phyloP scores from a whole-genome alignment of 92 coral and sea anemone species.

The Meandrina meandrites region DNA sequence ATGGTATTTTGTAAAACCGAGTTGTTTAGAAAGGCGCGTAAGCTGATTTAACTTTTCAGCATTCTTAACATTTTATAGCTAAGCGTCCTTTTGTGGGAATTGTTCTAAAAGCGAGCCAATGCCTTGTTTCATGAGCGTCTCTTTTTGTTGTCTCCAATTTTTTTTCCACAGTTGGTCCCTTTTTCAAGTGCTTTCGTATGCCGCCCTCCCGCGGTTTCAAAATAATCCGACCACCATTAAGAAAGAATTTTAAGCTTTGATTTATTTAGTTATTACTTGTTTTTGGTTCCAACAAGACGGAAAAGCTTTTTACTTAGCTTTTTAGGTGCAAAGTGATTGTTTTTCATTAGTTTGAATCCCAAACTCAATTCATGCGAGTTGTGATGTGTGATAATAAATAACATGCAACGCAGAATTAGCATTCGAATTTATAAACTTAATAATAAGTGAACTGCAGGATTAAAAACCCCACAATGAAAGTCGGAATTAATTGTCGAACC shows the following conservation, averaged over 20 bases:
- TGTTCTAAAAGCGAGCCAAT: not conserved
- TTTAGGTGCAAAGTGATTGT: not conserved
- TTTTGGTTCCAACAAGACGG: not conserved
- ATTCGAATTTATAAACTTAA: not conserved
- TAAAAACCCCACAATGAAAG: not conserved
- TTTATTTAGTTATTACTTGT: not conserved
- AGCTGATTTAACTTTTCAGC: not conserved
- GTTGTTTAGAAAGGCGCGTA: not conserved
- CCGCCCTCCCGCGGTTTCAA: not conserved
- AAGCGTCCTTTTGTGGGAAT: conserved; percentile 1
- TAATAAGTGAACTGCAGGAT: not conserved
- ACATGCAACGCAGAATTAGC: not conserved
- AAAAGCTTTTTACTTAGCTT: not conserved
- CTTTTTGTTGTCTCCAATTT: not conserved
- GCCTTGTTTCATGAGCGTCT: conserved; percentile 11
- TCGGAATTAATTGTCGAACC: not conserved
- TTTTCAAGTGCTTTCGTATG: not conserved
- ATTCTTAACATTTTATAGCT: not conserved
- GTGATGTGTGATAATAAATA: not conserved
- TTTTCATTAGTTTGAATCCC: not conserved
- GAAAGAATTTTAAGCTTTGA: not conserved
- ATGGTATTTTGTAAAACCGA: not conserved
- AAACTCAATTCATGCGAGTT: not conserved
- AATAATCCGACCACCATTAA: not conserved
- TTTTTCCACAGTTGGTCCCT: not conserved